phyloP scores from a whole-genome alignment of 2,113 vertebrate genomes.

The Hippocampus comes region DNA sequence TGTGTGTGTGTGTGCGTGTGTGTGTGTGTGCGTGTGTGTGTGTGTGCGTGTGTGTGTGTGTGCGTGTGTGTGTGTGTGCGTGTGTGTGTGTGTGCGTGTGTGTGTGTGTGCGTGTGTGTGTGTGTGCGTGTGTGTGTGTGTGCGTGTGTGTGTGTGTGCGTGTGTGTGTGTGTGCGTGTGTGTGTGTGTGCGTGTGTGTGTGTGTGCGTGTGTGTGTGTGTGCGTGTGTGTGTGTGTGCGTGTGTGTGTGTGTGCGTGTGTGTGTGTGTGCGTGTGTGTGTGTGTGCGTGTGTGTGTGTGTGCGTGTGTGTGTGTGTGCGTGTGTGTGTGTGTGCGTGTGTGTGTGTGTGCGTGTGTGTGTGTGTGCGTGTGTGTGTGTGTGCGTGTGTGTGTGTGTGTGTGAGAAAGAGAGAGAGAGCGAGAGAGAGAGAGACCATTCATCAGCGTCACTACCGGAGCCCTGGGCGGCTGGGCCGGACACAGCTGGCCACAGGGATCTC shows the following conservation, averaged over 20 bases:
- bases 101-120: too few species aligned
- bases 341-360: too few species aligned
- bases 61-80: too few species aligned
- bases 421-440: slow-evolving; percentile 42
- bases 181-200: slow-evolving; percentile 21
- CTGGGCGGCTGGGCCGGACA: slow-evolving; percentile 64
- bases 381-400: too few species aligned
- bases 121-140: slow-evolving; percentile 10
- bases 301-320: neutral
- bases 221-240: neutral
- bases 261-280: slow-evolving; percentile 21
- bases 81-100: too few species aligned
- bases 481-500: slow-evolving; percentile 67
- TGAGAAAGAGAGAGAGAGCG: neutral
- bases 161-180: neutral
- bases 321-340: too few species aligned
- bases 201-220: slow-evolving; percentile 24
- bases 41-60: too few species aligned
- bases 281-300: slow-evolving; percentile 24
- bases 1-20: too few species aligned
- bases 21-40: too few species aligned
- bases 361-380: too few species aligned
- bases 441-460: slow-evolving; percentile 66
- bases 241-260: neutral
- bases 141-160: neutral